phyloP scores from a whole-genome alignment of 2,113 vertebrate genomes.

The Felis catus region F.catus_Fca126_mat1.0 CM031415.1:194289501-194290000 shows the following conservation, averaged over 20 bases:
- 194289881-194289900: background rate
- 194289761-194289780: constrained; percentile 64
- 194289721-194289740: constrained; percentile 76
- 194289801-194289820: constrained; percentile 70
- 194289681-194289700: background rate
- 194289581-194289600: background rate
- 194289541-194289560: background rate
- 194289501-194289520: background rate
- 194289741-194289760: constrained; percentile 79
- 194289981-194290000: constrained; percentile 49
- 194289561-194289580: background rate
- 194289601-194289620: constrained; percentile 18
- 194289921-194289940: background rate
- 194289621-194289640: background rate
- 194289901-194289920: background rate
- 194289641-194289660: background rate
- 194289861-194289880: constrained; percentile 19
- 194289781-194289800: constrained; percentile 69
- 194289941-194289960: background rate
- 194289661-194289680: constrained; percentile 29
- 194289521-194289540: background rate
- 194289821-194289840: constrained; percentile 74
- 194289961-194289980: background rate
- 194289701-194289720: constrained; percentile 70
- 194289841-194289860: constrained; percentile 58